Evolutionary conservation across 2,113 vertebrate genomes (phyloP), one percentile per base, ranked within the genome.

Genomic region (Psophia crepitans): DNA sequence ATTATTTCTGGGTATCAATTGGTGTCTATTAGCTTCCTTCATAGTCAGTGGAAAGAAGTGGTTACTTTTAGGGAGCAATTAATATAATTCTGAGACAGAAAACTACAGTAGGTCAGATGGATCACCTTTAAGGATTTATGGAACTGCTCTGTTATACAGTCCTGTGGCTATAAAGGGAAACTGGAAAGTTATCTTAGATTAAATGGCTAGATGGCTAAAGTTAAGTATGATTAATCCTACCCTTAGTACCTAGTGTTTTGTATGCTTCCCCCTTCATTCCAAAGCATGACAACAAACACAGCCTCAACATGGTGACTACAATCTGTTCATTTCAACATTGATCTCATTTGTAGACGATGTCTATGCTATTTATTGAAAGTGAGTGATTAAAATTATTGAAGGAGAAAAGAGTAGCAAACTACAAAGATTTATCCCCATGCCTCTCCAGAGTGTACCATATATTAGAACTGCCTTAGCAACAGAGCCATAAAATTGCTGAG

Each of bases 401-500:
- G 28, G 14, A 93, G 33, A 80, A 74, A 92, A 93, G 48, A 69
- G 18, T 49, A 74, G 15, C 46, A 95, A 93, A 84, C 61, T 1
- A 8, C 21, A 61, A 51, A 77, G 51, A 90, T 90, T 93, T 96
- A 90, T 80, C 32, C 27, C n/a, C 12, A 39, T 2, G 2, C 8
- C 3, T 91, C 58, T 84, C 48, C 5, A 3, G 27, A 74, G 49
- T 83, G 37, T 19, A 66, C 41, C 15, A 53, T 43, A 23, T 58
- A 94, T 83, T 86, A 88, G 71, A 94, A 69, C 11, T 84, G 11
- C 77, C 49, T 78, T 37, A 83, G 39, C 10, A 92, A 65, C 48
- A 80, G 58, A 75, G 10, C 21, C 48, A 91, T 63, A 90, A 93
- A 91, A 91, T 85, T 95, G 83, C 74, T 91, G 85, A 96, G 43